These are phyloP conservation scores for Nipponia nippon DNA, from an alignment of 2,113 vertebrate genomes.

Conservation along the genomic window DNA sequence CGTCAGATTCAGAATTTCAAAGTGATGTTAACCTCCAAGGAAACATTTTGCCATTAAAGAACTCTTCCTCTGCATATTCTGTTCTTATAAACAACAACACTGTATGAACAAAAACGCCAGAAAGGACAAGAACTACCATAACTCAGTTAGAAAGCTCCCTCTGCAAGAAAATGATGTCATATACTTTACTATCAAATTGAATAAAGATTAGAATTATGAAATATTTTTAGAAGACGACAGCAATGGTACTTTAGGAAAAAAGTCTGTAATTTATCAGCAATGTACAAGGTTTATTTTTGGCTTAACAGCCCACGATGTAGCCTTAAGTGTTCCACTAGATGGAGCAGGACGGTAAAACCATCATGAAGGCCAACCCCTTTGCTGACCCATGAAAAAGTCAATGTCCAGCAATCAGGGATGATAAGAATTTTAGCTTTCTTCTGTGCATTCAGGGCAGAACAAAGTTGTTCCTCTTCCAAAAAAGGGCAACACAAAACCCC, in stretches of 20 bases:
- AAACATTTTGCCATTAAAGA: neutral
- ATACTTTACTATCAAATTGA: neutral
- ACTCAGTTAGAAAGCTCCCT: neutral
- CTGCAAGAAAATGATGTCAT: neutral
- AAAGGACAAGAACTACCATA: neutral
- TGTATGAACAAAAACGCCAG: neutral
- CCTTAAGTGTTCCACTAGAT: conserved; percentile 45
- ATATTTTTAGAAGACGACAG: neutral
- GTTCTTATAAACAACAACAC: neutral
- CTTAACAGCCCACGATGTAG: neutral
- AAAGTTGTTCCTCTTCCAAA: neutral
- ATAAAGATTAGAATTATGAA: neutral
- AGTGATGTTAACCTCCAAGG: neutral
- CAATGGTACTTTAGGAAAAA: neutral
- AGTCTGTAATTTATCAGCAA: neutral
- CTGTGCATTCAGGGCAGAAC: neutral
- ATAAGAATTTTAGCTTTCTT: neutral
- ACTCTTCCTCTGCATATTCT: neutral
- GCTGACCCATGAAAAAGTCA: neutral
- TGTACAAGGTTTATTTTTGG: neutral
- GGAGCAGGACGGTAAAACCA: conserved; percentile 42
- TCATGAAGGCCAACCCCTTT: neutral
- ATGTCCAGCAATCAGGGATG: neutral
- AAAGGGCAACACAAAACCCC: neutral
- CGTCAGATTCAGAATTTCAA: neutral